Evolutionary conservation across 2,888 invertebrate species (phyloP).

Genomic region (Holacanthella duospinosa): DNA sequence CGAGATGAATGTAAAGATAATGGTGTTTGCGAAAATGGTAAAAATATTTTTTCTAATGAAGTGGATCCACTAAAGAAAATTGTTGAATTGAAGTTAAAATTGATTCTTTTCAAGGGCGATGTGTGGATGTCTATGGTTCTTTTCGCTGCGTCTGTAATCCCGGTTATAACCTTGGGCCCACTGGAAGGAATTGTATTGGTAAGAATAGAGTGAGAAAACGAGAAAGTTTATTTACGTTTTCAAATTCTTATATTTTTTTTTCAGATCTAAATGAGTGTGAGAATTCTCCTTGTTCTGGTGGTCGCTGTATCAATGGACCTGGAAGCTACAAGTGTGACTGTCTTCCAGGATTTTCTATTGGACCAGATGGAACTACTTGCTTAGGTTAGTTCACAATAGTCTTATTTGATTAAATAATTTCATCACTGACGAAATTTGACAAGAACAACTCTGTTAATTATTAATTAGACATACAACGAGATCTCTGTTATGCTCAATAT

Average conservation of each 20-base stretch:
- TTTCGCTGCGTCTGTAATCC: conserved; percentile 58
- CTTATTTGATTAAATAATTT: no score
- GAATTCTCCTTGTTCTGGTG: conserved; percentile 55
- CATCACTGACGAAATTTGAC: not conserved
- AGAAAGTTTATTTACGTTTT: not conserved
- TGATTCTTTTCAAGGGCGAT: no score
- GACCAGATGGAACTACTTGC: conserved; percentile 67
- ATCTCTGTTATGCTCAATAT: conserved; percentile 68
- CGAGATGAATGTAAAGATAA: conserved; percentile 32
- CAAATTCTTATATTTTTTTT: conserved; percentile 11
- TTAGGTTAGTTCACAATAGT: conserved; percentile 47
- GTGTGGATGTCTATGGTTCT: conserved; percentile 60
- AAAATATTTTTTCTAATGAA: no score
- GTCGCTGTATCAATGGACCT: conserved; percentile 56
- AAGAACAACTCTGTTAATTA: no score
- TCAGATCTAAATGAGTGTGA: conserved; percentile 60
- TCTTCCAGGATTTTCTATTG: conserved; percentile 55
- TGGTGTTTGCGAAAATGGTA: conserved; percentile 53
- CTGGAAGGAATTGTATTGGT: conserved; percentile 56
- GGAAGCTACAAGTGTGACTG: conserved; percentile 63
- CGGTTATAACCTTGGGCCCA: conserved; percentile 53
- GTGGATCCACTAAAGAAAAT: no score
- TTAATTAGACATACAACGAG: conserved; percentile 71
- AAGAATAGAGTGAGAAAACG: conserved; percentile 9
- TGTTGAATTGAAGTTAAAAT: no score